A percentile compares a stretch with the other conserved stretches of the same genome.
Evolutionary conservation across 1,140 invertebrate species (phyloP).

Genomic region (Coenobita brevimanus): DNA sequence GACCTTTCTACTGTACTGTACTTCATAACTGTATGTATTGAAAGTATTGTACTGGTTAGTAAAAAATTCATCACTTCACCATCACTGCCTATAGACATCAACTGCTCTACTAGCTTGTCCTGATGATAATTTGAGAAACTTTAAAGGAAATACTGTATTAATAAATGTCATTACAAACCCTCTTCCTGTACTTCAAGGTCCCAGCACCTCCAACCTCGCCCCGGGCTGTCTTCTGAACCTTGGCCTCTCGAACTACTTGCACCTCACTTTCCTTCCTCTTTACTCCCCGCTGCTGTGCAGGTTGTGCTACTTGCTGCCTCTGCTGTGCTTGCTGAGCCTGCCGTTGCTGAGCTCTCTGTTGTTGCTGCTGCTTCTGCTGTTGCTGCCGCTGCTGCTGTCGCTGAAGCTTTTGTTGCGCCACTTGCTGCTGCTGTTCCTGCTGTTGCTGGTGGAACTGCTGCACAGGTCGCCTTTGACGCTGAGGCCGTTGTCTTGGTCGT

Average conservation of each 20-base stretch:
- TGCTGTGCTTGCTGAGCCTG: background rate
- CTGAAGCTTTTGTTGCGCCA: conserved; percentile 22
- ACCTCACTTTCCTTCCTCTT: conserved; percentile 49
- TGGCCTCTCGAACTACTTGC: conserved; percentile 23
- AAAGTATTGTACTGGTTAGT: too few species aligned
- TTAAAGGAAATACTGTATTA: background rate
- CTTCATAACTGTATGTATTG: too few species aligned
- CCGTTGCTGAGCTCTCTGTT: too few species aligned
- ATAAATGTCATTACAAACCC: conserved; percentile 15
- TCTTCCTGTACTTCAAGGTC: conserved; percentile 48
- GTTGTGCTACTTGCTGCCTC: background rate
- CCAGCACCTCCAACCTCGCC: conserved; percentile 60
- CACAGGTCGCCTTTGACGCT: conserved; percentile 51
- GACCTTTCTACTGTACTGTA: too few species aligned
- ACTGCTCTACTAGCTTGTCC: too few species aligned
- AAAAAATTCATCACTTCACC: too few species aligned
- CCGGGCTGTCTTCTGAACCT: conserved; percentile 53
- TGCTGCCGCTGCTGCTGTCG: conserved; percentile 33
- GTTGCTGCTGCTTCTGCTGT: background rate
- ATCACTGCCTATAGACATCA: too few species aligned
- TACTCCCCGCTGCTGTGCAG: conserved; percentile 33
- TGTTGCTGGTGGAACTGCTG: conserved; percentile 56
- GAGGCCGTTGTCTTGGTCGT: background rate
- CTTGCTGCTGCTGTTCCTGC: conserved; percentile 48
- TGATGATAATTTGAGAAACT: background rate